Base-by-base conservation (phyloP, 2,113 vertebrate genomes). In the Rhodinocichla rosea region DNA sequence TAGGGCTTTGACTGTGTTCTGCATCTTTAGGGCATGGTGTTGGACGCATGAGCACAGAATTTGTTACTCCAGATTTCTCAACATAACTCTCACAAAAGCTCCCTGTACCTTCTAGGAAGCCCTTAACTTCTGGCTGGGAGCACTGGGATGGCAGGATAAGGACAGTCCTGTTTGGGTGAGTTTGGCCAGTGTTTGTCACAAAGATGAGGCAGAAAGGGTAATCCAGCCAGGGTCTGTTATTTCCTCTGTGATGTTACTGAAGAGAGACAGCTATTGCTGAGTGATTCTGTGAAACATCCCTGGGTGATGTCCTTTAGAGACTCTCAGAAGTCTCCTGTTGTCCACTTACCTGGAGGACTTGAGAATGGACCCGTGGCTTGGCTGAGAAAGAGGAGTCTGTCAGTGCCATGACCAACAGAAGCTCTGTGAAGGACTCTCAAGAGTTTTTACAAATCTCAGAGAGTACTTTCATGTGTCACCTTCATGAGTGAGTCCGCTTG, bases 121-220 rank as follows among this genome's bases (percentile, higher is more conserved):
- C 9, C 35, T 67, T 23, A 20, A 57, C 69, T 64, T 71, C 26
- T 18, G 10, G 16, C 3, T 77, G 60, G 10, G 18, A 15, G 4
- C 8, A 12, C 13, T 73, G 44, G 44, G 24, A 3, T 69, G n/a
- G 7, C 37, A 77, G 30, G 68, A 59, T 19, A 15, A 55, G 3
- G 2, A 7, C 33, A 47, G 35, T 26, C 52, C 44, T 47, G 24
- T 23, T 60, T 40, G 64, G 42, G 17, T 62, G 68, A 69, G 39
- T 23, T 63, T 27, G 44, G 50, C 20, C 40, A 22, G 62, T 30
- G n/a, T 33, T 87, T 1, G 1, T 33, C 26, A 15, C 0, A 0
- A 55, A 84, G 56, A 27, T 5, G 10, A 64, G 33, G 8, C 35
- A 77, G 63, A 63, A 90, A 59, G 33, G 19, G 8, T 50, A 52